phyloP scores from a whole-genome alignment of 2,797 vertebrate genomes.

The Buceros bicornis region DNA sequence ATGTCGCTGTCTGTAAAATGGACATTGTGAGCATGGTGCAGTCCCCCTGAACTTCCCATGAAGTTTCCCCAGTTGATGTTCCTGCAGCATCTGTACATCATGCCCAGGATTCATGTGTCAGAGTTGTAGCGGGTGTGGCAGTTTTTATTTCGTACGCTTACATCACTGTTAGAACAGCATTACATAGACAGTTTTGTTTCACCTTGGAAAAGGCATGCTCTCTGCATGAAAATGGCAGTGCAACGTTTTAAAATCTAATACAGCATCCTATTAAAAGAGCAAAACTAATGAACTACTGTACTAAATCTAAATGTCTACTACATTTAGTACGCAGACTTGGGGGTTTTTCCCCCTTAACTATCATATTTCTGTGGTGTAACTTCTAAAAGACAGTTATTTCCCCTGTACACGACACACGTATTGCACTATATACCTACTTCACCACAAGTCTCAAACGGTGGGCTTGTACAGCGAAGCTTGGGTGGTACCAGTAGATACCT shows the following conservation, averaged over 20 bases:
- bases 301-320: background rate
- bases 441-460: background rate
- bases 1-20: background rate
- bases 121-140: background rate
- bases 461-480: background rate
- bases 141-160: slow-evolving; percentile 37
- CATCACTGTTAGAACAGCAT: background rate
- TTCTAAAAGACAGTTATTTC: background rate
- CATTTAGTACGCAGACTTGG: background rate
- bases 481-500: background rate
- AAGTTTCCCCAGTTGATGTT: background rate
- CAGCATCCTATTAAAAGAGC: background rate
- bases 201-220: background rate
- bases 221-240: background rate
- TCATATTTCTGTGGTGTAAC: background rate
- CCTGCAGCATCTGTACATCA: background rate
- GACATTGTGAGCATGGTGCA: too few relatives aligned
- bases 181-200: background rate
- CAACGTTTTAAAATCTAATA: background rate
- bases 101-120: background rate
- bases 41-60: too few relatives aligned
- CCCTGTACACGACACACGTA: accelerated
- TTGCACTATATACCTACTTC: background rate
- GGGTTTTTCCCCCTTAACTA: background rate
- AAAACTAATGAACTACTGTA: background rate